phyloP scores from a whole-genome alignment of 1,140 invertebrate genomes.

The Saccostrea cuccullata region DNA sequence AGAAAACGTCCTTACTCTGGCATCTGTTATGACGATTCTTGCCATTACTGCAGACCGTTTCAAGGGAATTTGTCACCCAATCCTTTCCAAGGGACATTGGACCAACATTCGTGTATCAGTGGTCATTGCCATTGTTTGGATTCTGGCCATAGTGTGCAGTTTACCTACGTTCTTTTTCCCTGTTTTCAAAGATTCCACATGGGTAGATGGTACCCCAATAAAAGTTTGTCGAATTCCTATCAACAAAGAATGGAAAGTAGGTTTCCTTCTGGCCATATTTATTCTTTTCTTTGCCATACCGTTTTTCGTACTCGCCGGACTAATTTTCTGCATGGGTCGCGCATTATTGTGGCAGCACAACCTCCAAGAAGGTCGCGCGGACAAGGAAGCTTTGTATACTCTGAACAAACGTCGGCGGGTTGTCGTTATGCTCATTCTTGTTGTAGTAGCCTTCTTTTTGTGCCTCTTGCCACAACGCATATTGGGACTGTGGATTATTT shows the following conservation, averaged over 20 bases:
- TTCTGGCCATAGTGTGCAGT: background rate
- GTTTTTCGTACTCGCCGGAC: conserved; percentile 60
- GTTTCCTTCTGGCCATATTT: conserved; percentile 61
- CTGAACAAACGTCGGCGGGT: conserved; percentile 78
- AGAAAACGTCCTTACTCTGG: conserved; percentile 93
- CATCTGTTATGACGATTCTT: conserved; percentile 94
- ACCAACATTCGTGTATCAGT: conserved; percentile 28
- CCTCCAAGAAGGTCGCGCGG: conserved; percentile 27
- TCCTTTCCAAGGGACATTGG: conserved; percentile 76
- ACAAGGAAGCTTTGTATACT: conserved; percentile 29
- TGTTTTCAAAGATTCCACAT: conserved; percentile 49
- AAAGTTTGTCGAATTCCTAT: conserved; percentile 62
- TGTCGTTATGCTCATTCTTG: conserved; percentile 92
- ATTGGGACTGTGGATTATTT: conserved; percentile 83
- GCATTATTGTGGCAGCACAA: conserved; percentile 2
- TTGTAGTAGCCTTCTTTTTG: conserved; percentile 94
- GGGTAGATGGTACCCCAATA: conserved; percentile 55
- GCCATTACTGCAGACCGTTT: conserved; percentile 92
- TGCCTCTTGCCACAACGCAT: conserved; percentile 93
- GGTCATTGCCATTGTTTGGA: conserved; percentile 38
- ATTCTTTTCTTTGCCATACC: conserved; percentile 61
- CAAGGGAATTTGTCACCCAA: conserved; percentile 95
- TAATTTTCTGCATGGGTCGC: conserved; percentile 35
- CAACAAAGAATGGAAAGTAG: conserved; percentile 54
- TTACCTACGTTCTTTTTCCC: conserved; percentile 61